A percentile compares a stretch with the other conserved stretches of the same genome.
Conservation (phyloP, 2,113 vertebrate species). For the Ciconia stormi region DNA sequence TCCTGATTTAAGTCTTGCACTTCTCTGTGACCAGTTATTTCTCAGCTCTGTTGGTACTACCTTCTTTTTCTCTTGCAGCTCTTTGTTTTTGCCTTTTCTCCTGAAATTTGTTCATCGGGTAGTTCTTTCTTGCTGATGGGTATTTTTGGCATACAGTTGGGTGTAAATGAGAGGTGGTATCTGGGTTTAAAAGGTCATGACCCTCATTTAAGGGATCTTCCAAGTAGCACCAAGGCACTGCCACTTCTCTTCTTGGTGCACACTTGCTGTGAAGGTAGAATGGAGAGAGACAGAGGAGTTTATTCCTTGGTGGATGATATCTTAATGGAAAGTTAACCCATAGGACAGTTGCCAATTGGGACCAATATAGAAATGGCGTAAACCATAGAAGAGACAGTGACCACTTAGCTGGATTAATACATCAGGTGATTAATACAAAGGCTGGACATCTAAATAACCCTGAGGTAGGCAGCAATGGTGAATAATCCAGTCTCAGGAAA, state of each 20-base stretch:
- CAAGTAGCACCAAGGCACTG: neutral
- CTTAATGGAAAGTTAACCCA: neutral
- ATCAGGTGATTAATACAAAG: neutral
- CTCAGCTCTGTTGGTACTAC: fast-evolving
- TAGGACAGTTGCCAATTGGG: neutral
- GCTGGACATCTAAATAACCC: neutral
- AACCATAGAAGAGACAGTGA: neutral
- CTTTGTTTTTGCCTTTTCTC: neutral
- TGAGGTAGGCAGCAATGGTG: neutral
- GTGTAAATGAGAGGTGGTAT: neutral
- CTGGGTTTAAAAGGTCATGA: neutral
- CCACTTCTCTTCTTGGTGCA: fast-evolving
- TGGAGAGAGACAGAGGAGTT: neutral
- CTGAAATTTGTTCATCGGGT: neutral
- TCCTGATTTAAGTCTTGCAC: neutral
- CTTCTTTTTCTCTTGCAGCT: neutral
- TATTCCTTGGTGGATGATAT: neutral
- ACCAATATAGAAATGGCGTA: neutral
- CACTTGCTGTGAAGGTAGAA: neutral
- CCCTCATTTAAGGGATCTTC: neutral
- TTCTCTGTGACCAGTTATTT: neutral
- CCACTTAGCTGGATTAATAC: neutral
- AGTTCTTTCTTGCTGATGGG: neutral
- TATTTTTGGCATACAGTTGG: neutral
- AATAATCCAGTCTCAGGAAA: neutral